A percentile compares a stretch with the other conserved stretches of the same genome.
These are phyloP conservation scores for Netelia inedita DNA, from an alignment of 2,888 invertebrate genomes.

Conservation along the genomic window DNA sequence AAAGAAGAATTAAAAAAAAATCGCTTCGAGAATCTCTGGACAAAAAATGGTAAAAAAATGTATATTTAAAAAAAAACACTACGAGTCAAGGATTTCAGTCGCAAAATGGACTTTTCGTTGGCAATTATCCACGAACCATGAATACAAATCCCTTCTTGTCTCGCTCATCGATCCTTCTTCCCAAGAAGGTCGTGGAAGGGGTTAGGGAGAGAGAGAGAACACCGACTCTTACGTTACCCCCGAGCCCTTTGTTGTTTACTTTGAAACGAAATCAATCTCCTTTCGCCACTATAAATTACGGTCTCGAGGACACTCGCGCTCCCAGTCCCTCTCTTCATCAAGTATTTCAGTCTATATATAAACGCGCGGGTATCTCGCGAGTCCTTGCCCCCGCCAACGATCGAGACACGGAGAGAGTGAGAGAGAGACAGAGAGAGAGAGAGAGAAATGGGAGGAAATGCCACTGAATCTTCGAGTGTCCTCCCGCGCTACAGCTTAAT, in stretches of 20 bases:
- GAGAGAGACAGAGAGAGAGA: too few relatives aligned
- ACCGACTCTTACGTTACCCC: not conserved
- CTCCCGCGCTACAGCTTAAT: not conserved
- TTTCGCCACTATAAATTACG: slow-evolving; percentile 14
- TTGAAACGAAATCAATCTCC: slow-evolving; percentile 41
- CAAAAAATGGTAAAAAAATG: too few relatives aligned
- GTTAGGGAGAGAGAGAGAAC: too few relatives aligned
- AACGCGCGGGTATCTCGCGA: not conserved
- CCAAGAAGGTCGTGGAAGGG: too few relatives aligned
- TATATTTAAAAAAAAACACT: too few relatives aligned
- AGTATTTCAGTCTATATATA: not conserved
- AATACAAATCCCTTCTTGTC: too few relatives aligned
- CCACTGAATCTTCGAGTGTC: slow-evolving; percentile 34
- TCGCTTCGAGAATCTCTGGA: too few relatives aligned
- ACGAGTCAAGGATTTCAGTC: too few relatives aligned
- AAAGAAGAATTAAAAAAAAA: too few relatives aligned
- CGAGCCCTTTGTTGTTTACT: slow-evolving; percentile 26
- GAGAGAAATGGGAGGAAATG: not conserved
- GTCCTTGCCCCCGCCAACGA: not conserved
- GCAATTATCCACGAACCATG: slow-evolving; percentile 6
- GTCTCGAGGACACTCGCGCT: slow-evolving; percentile 3
- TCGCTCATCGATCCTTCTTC: too few relatives aligned
- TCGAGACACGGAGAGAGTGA: too few relatives aligned
- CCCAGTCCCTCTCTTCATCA: not conserved
- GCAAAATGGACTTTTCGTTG: not conserved